Conservation (phyloP, 2,888 invertebrate species). For the Nudaria mundana region DNA sequence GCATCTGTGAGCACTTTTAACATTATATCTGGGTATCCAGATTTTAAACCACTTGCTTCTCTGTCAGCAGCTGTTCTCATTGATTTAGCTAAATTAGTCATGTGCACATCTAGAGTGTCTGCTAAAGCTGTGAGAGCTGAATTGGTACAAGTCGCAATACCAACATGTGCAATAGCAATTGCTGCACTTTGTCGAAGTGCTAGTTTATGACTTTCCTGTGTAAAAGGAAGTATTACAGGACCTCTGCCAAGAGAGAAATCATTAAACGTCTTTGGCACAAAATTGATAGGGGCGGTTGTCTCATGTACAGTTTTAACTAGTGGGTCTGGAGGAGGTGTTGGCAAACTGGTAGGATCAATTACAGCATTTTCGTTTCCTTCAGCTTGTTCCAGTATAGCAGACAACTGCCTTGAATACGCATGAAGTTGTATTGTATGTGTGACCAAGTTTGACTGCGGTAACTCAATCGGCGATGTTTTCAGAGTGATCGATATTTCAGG, state of each 20-base stretch:
- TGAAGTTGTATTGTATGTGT: conserved; percentile 73
- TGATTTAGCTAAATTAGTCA: conserved; percentile 70
- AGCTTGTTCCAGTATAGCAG: conserved; percentile 59
- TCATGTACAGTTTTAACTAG: conserved; percentile 55
- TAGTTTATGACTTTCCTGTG: conserved; percentile 70
- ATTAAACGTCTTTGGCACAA: conserved; percentile 66
- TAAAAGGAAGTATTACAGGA: conserved; percentile 63
- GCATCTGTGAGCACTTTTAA: conserved; percentile 73
- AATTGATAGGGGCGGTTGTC: conserved; percentile 59
- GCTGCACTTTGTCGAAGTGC: conserved; percentile 71
- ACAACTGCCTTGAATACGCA: conserved; percentile 56
- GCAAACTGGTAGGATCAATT: conserved; percentile 57
- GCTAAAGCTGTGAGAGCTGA: conserved; percentile 62
- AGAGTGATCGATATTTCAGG: conserved; percentile 73
- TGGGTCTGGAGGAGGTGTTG: conserved; percentile 59
- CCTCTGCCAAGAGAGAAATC: conserved; percentile 72
- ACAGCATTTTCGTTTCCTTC: conserved; percentile 60
- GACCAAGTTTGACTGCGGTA: conserved; percentile 68
- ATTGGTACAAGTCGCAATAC: conserved; percentile 61
- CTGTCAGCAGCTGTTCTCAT: conserved; percentile 64
- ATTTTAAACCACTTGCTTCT: conserved; percentile 63
- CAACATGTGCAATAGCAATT: conserved; percentile 68
- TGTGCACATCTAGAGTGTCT: conserved; percentile 64
- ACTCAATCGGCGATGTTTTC: conserved; percentile 68
- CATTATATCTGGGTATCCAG: conserved; percentile 70